A percentile compares a stretch with the other conserved stretches of the same genome.
Evolutionary conservation across 1,140 invertebrate genomes (phyloP).

Genomic region (Adelges cooleyi): DNA sequence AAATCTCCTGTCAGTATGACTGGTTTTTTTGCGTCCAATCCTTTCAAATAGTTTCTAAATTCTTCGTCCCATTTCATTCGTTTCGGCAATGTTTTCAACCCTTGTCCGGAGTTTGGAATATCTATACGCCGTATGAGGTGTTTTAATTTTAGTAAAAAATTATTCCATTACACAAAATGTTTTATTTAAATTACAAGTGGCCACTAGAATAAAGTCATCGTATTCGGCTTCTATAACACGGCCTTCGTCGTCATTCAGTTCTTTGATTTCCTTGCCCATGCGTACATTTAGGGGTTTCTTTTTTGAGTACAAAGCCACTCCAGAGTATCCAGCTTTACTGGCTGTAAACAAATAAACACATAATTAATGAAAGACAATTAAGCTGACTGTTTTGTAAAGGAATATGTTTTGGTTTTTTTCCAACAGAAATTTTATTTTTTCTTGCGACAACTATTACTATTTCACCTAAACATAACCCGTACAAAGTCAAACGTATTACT

Average conservation of each 20-base stretch:
- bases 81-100: conserved; percentile 75
- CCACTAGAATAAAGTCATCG: conserved; percentile 78
- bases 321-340: conserved; percentile 81
- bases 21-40: conserved; percentile 80
- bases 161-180: background rate
- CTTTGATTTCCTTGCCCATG: conserved; percentile 63
- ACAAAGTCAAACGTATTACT: too few species aligned
- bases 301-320: conserved; percentile 79
- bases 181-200: conserved; percentile 48
- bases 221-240: conserved; percentile 94
- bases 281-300: conserved; percentile 70
- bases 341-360: too few species aligned
- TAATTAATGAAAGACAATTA: too few species aligned
- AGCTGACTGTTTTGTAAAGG: too few species aligned
- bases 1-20: conserved; percentile 93
- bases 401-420: too few species aligned
- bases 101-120: conserved; percentile 61
- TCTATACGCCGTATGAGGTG: conserved; percentile 30
- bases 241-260: conserved; percentile 66
- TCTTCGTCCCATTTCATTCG: conserved; percentile 80
- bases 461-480: too few species aligned
- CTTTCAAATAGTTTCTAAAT: conserved; percentile 64
- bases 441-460: too few species aligned
- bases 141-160: background rate
- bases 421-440: too few species aligned